Evolutionary conservation across 2,888 invertebrate genomes (phyloP).

Genomic region (Trichogramma evanescens): DNA sequence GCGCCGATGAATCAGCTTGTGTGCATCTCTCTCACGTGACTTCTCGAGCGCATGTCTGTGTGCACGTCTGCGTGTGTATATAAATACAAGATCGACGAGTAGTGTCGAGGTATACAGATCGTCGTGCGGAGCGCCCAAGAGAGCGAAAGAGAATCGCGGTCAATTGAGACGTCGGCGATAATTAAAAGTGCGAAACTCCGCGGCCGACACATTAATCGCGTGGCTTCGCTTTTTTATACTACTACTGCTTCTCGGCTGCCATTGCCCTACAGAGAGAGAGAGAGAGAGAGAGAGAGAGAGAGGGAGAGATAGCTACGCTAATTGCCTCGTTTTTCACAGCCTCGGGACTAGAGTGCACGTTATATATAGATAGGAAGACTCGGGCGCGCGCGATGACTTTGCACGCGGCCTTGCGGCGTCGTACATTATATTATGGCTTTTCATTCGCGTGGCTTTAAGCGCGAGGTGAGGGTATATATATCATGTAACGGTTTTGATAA

Average conservation of each 20-base stretch:
- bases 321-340: slow-evolving; percentile 25
- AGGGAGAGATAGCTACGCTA: slow-evolving; percentile 2
- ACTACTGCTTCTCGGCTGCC: no score
- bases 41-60: background rate
- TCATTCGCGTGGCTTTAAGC: no score
- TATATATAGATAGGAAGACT: background rate
- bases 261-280: no score
- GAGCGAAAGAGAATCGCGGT: background rate
- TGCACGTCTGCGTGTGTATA: background rate
- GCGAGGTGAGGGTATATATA: no score
- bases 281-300: no score
- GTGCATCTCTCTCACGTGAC: background rate
- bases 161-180: slow-evolving; percentile 9
- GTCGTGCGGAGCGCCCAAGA: background rate
- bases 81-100: no score
- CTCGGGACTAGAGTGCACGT: slow-evolving; percentile 13
- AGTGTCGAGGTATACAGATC: no score
- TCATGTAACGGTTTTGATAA: no score
- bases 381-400: no score
- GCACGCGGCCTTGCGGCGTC: no score
- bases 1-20: no score
- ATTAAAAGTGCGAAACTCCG: slow-evolving; percentile 13
- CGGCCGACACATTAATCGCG: slow-evolving; percentile 12
- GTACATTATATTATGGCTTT: no score
- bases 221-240: background rate